These are phyloP conservation scores for Andinoacara biseriatus DNA, from an alignment of 2,113 vertebrate genomes.

Conservation along the genomic window DNA sequence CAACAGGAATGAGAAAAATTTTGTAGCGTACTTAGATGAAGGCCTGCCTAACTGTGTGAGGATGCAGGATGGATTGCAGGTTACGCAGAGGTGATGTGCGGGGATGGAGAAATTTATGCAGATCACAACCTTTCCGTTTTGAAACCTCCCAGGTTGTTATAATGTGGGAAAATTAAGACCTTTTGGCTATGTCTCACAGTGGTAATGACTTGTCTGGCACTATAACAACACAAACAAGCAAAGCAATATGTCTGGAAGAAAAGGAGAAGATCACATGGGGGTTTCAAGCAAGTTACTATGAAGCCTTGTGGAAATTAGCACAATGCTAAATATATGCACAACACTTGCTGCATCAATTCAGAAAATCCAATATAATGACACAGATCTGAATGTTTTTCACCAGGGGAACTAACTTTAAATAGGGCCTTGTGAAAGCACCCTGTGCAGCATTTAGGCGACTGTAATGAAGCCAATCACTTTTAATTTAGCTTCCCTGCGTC, in stretches of 20 bases:
- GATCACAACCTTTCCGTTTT: conserved; percentile 45
- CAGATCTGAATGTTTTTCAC: conserved; percentile 33
- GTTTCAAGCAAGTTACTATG: conserved; percentile 28
- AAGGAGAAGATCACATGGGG: conserved; percentile 1
- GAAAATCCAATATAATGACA: conserved; percentile 49
- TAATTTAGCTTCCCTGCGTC: conserved; percentile 72
- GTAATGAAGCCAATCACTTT: conserved; percentile 81
- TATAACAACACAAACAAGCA: conserved; percentile 41
- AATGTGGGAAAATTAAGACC: conserved; percentile 20
- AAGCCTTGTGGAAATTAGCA: conserved; percentile 41
- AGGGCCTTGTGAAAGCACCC: conserved; percentile 58
- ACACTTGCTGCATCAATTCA: conserved; percentile 15
- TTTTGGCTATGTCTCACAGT: conserved; percentile 6
- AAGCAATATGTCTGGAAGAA: conserved; percentile 9
- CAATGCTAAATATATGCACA: conserved; percentile 40
- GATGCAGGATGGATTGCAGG: conserved; percentile 12
- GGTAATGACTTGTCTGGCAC: conserved; percentile 34
- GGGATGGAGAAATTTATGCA: conserved; percentile 40
- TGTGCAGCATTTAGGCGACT: conserved; percentile 56
- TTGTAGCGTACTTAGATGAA: not conserved
- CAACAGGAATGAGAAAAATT: not conserved
- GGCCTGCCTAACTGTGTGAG: not conserved
- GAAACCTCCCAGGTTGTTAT: conserved; percentile 30
- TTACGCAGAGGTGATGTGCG: not conserved
- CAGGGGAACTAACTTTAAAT: conserved; percentile 66